phyloP scores from a whole-genome alignment of 2,797 vertebrate species.

The Somateria mollissima region DNA sequence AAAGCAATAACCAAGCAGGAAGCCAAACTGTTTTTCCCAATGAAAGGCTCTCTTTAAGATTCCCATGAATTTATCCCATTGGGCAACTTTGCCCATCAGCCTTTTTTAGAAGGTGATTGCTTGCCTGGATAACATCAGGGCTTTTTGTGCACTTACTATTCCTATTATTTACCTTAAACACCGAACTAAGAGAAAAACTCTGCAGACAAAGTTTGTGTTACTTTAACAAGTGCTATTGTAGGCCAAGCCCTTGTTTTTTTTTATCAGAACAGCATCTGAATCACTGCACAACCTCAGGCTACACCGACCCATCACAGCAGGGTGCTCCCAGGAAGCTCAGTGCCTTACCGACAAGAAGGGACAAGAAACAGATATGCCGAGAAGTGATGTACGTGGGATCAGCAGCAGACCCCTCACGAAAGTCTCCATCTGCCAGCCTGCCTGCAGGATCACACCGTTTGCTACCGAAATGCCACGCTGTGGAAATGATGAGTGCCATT shows the following conservation, averaged over 20 bases:
- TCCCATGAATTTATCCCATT: background rate
- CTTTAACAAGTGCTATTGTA: background rate
- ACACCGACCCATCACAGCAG: background rate
- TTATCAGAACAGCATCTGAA: background rate
- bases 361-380: background rate
- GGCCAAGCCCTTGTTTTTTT: background rate
- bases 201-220: accelerated
- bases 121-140: background rate
- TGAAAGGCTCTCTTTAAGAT: background rate
- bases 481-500: background rate
- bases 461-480: background rate
- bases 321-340: background rate
- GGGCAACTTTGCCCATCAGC: background rate
- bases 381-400: accelerated
- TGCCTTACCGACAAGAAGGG: background rate
- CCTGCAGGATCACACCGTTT: background rate
- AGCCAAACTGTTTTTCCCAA: background rate
- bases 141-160: too few species aligned
- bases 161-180: background rate
- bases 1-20: background rate
- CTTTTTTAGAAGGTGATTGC: background rate
- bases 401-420: background rate
- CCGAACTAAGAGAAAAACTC: background rate
- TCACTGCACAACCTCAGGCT: background rate
- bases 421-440: background rate